A percentile compares a stretch with the other conserved stretches of the same genome.
phyloP scores from a whole-genome alignment of 2,888 invertebrate species.

The Heliconius sara region DNA sequence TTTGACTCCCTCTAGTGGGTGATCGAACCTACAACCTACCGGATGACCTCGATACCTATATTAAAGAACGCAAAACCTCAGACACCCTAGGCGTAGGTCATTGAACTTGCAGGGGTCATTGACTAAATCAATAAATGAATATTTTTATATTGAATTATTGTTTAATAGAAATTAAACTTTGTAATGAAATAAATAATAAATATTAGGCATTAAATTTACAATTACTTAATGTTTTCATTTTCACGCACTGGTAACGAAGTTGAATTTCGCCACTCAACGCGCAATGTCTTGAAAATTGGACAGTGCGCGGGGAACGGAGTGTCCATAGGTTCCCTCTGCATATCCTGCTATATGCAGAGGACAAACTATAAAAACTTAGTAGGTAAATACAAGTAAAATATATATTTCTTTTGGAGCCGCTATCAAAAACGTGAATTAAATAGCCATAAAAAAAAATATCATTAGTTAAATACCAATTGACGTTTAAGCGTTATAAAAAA shows the following conservation, averaged over 20 bases:
- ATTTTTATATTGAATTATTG: background rate
- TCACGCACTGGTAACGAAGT: background rate
- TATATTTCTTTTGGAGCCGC: background rate
- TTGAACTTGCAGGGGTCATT: conserved; percentile 1
- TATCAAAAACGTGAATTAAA: background rate
- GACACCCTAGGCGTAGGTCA: conserved; percentile 1
- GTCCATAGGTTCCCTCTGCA: background rate
- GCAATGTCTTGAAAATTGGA: background rate
- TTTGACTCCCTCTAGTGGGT: background rate
- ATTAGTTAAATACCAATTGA: background rate
- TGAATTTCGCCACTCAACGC: background rate
- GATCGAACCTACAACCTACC: background rate
- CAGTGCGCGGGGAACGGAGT: background rate
- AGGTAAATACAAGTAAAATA: background rate
- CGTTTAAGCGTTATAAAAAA: background rate
- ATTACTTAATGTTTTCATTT: background rate
- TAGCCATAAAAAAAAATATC: background rate
- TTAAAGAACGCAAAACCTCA: background rate
- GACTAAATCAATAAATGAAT: background rate
- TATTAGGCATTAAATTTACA: no score
- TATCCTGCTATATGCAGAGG: background rate
- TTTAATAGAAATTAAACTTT: background rate
- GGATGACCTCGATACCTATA: background rate
- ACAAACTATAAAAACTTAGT: background rate
- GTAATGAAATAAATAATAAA: background rate